These are phyloP conservation scores for Eupithecia vulgata DNA, from an alignment of 2,888 invertebrate species.

Conservation along the genomic window DNA sequence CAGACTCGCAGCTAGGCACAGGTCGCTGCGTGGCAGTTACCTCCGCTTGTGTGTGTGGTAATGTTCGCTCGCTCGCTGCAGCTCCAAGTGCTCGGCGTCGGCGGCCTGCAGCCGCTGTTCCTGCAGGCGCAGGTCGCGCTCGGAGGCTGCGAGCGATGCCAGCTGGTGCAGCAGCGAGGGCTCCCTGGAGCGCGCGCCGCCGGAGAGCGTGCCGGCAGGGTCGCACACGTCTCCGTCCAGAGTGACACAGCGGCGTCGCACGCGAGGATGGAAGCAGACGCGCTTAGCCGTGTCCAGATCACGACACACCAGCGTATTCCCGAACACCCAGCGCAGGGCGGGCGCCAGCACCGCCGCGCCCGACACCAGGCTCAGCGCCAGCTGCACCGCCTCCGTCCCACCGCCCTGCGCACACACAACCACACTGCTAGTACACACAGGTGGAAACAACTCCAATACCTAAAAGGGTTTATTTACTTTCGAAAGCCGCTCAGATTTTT, in stretches of 20 bases:
- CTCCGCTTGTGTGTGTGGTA: background rate
- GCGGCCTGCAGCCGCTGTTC: background rate
- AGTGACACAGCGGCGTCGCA: slow-evolving; percentile 90
- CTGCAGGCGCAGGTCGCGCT: background rate
- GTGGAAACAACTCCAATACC: too few relatives aligned
- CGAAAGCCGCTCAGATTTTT: too few relatives aligned
- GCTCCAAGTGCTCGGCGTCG: background rate
- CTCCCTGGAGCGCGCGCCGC: slow-evolving; percentile 85
- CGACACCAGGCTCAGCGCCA: slow-evolving; percentile 91
- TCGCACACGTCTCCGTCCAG: slow-evolving; percentile 96
- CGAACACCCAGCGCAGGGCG: slow-evolving; percentile 96
- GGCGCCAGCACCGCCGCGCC: slow-evolving; percentile 86
- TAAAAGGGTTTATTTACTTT: too few relatives aligned
- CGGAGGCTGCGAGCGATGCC: background rate
- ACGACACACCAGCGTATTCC: slow-evolving; percentile 91
- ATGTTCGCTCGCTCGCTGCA: background rate
- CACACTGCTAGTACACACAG: too few relatives aligned
- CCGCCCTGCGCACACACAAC: slow-evolving; percentile 56
- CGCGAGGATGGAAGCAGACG: slow-evolving; percentile 90
- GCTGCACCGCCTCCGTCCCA: slow-evolving; percentile 91
- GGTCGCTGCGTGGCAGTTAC: too few relatives aligned
- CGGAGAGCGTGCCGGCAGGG: slow-evolving; percentile 94
- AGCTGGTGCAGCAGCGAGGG: background rate
- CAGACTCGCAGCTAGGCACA: too few relatives aligned
- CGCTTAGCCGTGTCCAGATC: slow-evolving; percentile 91